These are phyloP conservation scores for Myotis pilosus DNA, from an alignment of 2,797 vertebrate species.

Conservation along the genomic window DNA sequence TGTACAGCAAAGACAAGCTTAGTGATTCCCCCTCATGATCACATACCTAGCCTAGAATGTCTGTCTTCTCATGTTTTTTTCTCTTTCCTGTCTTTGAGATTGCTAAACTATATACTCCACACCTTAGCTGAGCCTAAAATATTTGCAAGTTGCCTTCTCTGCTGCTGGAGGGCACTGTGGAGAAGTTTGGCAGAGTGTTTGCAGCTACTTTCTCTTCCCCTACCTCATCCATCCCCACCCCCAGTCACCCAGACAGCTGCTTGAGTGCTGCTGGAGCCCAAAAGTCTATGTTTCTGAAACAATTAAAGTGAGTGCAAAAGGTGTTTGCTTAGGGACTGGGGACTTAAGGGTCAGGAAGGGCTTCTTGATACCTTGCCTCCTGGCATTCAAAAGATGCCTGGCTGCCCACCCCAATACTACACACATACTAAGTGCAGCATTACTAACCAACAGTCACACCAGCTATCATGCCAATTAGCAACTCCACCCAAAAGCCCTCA, in stretches of 20 bases:
- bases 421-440: background rate
- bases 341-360: background rate
- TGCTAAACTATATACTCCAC: background rate
- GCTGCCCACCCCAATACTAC: background rate
- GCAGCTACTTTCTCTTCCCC: background rate
- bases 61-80: background rate
- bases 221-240: background rate
- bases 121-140: background rate
- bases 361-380: background rate
- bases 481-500: background rate
- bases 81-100: background rate
- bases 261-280: background rate
- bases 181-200: background rate
- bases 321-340: conserved; percentile 6
- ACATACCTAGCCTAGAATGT: background rate
- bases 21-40: background rate
- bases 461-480: background rate
- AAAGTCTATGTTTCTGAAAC: conserved; percentile 50
- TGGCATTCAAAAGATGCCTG: background rate
- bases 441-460: background rate
- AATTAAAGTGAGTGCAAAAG: conserved; percentile 19
- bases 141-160: background rate
- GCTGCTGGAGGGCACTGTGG: background rate
- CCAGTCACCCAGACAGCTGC: background rate
- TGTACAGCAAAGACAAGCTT: background rate